Evolutionary conservation across 2,888 invertebrate genomes (phyloP).

Genomic region (Elmis aenea): DNA sequence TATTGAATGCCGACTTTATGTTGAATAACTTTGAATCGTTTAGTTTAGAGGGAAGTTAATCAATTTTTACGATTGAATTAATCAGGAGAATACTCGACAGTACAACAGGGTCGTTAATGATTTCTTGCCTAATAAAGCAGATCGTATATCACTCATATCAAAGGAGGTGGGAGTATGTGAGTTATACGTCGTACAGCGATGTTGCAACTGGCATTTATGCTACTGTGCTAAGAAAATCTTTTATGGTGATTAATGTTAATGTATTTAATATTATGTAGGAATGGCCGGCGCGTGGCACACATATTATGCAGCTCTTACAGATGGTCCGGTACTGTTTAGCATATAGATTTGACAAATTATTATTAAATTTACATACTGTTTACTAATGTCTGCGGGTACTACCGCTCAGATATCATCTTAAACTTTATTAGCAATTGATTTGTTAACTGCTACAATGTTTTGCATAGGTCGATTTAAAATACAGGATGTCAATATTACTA

Average conservation of each 20-base stretch:
- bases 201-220: conserved; percentile 23
- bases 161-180: conserved; percentile 19
- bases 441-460: too few relatives aligned
- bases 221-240: conserved; percentile 26
- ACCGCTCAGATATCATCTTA: too few relatives aligned
- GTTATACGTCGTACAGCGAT: conserved; percentile 23
- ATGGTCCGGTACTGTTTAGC: conserved; percentile 22
- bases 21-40: conserved; percentile 18
- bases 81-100: conserved; percentile 16
- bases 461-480: too few relatives aligned
- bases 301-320: conserved; percentile 28
- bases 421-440: too few relatives aligned
- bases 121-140: conserved; percentile 19
- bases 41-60: conserved; percentile 16
- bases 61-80: conserved; percentile 21
- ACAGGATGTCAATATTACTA: too few relatives aligned
- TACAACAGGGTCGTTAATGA: conserved; percentile 16
- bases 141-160: conserved; percentile 15
- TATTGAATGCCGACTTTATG: conserved; percentile 12
- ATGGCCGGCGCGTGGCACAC: conserved; percentile 29
- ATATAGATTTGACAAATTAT: conserved; percentile 23
- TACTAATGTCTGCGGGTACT: too few relatives aligned
- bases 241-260: conserved; percentile 32
- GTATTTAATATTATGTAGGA: conserved; percentile 30
- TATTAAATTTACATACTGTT: conserved; percentile 21